Conservation (phyloP, 2,888 invertebrate genomes). For the Brachyptera risi region DNA sequence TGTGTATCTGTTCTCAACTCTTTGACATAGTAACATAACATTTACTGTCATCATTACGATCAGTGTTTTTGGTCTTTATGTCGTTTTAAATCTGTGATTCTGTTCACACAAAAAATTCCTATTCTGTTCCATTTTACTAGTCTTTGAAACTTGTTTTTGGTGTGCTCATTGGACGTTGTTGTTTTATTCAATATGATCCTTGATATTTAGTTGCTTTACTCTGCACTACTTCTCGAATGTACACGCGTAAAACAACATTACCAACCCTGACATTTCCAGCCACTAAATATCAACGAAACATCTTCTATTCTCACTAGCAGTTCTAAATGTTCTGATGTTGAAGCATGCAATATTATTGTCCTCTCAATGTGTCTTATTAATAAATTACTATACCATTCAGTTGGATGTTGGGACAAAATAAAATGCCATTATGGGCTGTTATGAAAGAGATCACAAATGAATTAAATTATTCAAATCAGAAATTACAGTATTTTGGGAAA, state of each 20-base stretch:
- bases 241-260: too few species aligned
- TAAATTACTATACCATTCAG: conserved; percentile 20
- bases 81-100: conserved; percentile 15
- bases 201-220: too few species aligned
- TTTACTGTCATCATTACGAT: conserved; percentile 15
- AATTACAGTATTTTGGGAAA: conserved; percentile 1
- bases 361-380: conserved; percentile 24
- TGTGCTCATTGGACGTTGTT: too few species aligned
- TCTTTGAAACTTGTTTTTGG: background rate
- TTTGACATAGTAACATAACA: conserved; percentile 15
- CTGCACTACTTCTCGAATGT: too few species aligned
- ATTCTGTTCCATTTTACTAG: conserved; percentile 16
- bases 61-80: conserved; percentile 15
- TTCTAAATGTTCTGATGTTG: too few species aligned
- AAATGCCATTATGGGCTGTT: conserved; percentile 26
- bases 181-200: too few species aligned
- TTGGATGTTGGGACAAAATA: conserved; percentile 29
- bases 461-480: conserved; percentile 12
- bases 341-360: conserved; percentile 19
- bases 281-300: too few species aligned
- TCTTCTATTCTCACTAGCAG: too few species aligned
- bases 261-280: too few species aligned
- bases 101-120: conserved; percentile 8
- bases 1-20: conserved; percentile 9
- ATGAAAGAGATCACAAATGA: conserved; percentile 13